These are phyloP conservation scores for Aphaenogaster ashmeadi DNA, from an alignment of 1,140 invertebrate genomes.

Conservation along the genomic window DNA sequence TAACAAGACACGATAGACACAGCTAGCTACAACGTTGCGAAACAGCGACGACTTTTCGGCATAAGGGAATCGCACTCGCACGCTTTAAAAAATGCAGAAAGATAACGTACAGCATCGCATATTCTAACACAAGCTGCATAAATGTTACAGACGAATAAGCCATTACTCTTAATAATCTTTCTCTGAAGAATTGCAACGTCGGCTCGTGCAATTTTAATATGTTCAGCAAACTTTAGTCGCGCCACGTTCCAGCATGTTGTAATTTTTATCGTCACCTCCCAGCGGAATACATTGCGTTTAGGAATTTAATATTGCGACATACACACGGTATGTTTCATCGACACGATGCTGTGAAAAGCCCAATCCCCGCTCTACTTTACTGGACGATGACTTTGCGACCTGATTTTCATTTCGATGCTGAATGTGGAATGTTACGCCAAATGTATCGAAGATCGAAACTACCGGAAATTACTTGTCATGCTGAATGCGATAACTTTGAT, in stretches of 20 bases:
- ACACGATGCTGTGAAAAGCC: not conserved
- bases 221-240: conserved; percentile 39
- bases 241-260: conserved; percentile 31
- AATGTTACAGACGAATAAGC: conserved; percentile 43
- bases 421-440: not conserved
- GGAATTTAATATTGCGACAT: conserved; percentile 26
- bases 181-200: conserved; percentile 51
- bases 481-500: conserved; percentile 5
- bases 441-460: conserved; percentile 27
- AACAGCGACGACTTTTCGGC: not conserved
- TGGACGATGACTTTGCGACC: conserved; percentile 23
- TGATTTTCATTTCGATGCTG: conserved; percentile 40
- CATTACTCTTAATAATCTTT: conserved; percentile 60
- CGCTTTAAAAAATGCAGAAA: conserved; percentile 23
- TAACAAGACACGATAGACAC: not conserved
- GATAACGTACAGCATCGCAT: conserved; percentile 1
- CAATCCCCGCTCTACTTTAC: conserved; percentile 10
- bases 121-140: not conserved
- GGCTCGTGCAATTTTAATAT: conserved; percentile 50
- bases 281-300: conserved; percentile 38
- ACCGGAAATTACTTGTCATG: conserved; percentile 15
- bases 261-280: conserved; percentile 48
- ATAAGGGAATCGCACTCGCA: not conserved
- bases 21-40: not conserved
- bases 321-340: not conserved